Evolutionary conservation across 2,888 invertebrate species (phyloP).

Genomic region (Drosophila emarginata): DNA sequence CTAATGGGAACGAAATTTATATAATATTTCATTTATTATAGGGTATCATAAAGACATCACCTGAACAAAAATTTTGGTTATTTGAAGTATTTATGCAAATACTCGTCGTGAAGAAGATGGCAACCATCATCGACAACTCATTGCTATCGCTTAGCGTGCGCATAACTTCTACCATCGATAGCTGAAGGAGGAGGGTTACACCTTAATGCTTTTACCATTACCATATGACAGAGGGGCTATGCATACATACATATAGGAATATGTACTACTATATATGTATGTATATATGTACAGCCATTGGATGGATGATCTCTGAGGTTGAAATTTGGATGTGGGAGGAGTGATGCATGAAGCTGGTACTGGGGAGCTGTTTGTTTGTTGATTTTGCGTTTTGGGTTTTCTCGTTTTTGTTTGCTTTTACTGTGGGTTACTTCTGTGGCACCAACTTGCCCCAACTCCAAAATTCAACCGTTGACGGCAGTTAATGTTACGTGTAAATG

Average conservation of each 20-base stretch:
- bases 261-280: no score
- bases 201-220: conserved; percentile 75
- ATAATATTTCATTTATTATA: no score
- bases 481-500: conserved; percentile 78
- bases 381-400: conserved; percentile 70
- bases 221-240: conserved; percentile 55
- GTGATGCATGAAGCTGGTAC: conserved; percentile 14
- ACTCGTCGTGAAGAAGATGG: conserved; percentile 46
- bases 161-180: conserved; percentile 60
- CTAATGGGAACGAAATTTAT: no score
- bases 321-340: neutral
- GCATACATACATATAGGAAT: conserved; percentile 10
- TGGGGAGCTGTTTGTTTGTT: conserved; percentile 60
- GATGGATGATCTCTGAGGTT: conserved; percentile 1
- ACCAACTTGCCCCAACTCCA: conserved; percentile 6
- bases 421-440: conserved; percentile 35
- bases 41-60: no score
- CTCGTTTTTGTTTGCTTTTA: conserved; percentile 64
- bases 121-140: conserved; percentile 48
- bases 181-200: conserved; percentile 48
- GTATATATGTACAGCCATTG: conserved; percentile 1
- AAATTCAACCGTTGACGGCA: conserved; percentile 56
- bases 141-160: conserved; percentile 63
- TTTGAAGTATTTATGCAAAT: conserved; percentile 74
- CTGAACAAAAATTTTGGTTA: neutral